phyloP scores from a whole-genome alignment of 2,113 vertebrate species.

The Engraulis encrasicolus region DNA sequence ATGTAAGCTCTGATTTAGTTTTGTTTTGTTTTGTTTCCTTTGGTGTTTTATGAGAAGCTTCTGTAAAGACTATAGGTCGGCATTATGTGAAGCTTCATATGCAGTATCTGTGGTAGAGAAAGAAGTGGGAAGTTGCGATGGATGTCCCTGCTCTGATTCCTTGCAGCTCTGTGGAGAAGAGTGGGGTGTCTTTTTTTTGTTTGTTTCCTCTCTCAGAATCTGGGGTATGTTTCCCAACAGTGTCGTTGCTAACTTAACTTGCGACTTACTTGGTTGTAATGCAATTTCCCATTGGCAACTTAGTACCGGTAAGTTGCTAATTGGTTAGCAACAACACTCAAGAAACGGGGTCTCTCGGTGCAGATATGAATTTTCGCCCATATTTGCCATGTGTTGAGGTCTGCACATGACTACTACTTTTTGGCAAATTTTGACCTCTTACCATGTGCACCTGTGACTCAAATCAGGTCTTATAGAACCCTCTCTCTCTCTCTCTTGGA shows the following conservation, averaged over 20 bases:
- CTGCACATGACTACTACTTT: neutral
- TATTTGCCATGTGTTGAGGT: neutral
- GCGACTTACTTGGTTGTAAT: too few species aligned
- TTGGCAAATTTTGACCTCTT: neutral
- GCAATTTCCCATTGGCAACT: too few species aligned
- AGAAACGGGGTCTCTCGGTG: too few species aligned
- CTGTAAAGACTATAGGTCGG: neutral
- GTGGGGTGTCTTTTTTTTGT: neutral
- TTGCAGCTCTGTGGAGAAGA: too few species aligned
- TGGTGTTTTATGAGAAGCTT: neutral
- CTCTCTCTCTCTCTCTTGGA: too few species aligned
- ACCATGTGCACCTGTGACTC: neutral
- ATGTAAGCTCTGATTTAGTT: constrained; percentile 27
- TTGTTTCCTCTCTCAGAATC: neutral
- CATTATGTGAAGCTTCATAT: neutral
- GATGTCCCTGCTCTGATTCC: neutral
- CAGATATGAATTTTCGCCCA: neutral
- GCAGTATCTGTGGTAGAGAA: neutral
- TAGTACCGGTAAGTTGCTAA: too few species aligned
- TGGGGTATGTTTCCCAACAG: too few species aligned
- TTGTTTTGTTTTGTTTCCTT: constrained; percentile 16
- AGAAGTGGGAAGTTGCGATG: neutral
- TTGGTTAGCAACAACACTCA: too few species aligned
- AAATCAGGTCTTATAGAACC: neutral
- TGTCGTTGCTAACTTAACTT: too few species aligned